phyloP scores from a whole-genome alignment of 2,797 vertebrate species.

The Pseudochirops corinnae region DNA sequence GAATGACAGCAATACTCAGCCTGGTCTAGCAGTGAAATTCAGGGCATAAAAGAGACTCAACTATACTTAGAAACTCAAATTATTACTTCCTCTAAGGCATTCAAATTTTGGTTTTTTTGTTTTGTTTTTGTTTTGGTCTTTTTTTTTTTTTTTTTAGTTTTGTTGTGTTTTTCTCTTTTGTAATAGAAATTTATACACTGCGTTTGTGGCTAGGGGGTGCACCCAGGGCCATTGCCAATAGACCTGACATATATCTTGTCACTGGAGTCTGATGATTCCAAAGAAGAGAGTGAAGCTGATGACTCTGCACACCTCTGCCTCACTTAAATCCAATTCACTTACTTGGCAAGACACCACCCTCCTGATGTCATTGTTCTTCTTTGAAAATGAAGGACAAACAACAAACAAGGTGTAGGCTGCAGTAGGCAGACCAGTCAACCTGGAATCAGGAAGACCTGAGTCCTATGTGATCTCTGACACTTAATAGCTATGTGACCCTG shows the following conservation, averaged over 20 bases:
- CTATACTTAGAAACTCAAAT: constrained; percentile 25
- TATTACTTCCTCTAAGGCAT: neutral
- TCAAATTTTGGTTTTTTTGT: neutral
- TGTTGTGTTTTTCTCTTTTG: neutral
- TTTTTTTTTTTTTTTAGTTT: neutral
- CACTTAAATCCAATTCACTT: neutral
- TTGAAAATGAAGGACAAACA: neutral
- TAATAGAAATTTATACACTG: neutral
- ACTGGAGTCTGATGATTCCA: neutral
- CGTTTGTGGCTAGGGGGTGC: neutral
- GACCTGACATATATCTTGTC: neutral
- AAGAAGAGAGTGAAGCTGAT: neutral
- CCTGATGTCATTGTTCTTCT: neutral
- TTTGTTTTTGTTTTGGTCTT: no score
- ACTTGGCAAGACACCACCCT: neutral
- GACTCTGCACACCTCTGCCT: neutral
- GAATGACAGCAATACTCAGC: neutral
- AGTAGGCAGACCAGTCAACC: neutral
- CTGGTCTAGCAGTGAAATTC: constrained; percentile 1
- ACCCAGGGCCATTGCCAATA: neutral
- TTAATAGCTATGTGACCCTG: neutral
- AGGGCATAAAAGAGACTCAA: neutral
- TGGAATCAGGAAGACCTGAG: neutral
- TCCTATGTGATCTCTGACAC: neutral
- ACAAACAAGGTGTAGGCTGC: neutral